Conservation (phyloP, 30 jellyfish, hydroid and myxozoan genomes). For the Haliclystus octoradiatus region DNA sequence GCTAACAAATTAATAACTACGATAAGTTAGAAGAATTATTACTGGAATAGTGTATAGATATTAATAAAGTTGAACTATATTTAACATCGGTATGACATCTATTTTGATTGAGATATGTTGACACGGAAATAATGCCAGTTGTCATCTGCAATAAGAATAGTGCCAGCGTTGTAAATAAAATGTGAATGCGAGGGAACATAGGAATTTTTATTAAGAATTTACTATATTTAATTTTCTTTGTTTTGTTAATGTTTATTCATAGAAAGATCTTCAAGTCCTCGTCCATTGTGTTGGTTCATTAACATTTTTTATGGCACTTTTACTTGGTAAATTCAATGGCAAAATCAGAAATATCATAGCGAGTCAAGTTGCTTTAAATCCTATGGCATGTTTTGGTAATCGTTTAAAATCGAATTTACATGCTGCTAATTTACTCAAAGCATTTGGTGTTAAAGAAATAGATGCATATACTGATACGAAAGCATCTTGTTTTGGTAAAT, state of each 20-base stretch:
- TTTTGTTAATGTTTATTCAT: not conserved
- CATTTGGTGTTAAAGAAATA: slow-evolving; percentile 17
- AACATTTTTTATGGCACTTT: slow-evolving; percentile 3
- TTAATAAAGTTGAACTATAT: no score
- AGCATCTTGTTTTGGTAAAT: no score
- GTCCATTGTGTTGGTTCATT: slow-evolving; percentile 31
- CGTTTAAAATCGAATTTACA: slow-evolving; percentile 11
- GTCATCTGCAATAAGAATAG: no score
- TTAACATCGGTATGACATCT: no score
- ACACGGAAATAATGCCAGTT: no score
- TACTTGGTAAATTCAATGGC: slow-evolving; percentile 28
- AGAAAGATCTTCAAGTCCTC: slow-evolving; percentile 31
- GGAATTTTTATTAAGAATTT: no score
- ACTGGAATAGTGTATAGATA: no score
- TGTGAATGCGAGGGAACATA: no score
- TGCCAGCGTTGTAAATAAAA: no score
- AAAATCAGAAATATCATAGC: slow-evolving; percentile 20
- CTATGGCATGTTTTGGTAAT: slow-evolving; percentile 15
- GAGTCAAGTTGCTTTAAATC: slow-evolving; percentile 28
- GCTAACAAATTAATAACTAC: no score
- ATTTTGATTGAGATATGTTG: no score
- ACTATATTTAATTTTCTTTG: not conserved
- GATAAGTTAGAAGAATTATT: no score
- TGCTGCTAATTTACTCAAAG: slow-evolving; percentile 1
- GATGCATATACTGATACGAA: slow-evolving; percentile 27